A percentile compares a stretch with the other conserved stretches of the same genome.
Conservation (phyloP, 1,140 invertebrate genomes). For the Drosophila melanogaster region DNA sequence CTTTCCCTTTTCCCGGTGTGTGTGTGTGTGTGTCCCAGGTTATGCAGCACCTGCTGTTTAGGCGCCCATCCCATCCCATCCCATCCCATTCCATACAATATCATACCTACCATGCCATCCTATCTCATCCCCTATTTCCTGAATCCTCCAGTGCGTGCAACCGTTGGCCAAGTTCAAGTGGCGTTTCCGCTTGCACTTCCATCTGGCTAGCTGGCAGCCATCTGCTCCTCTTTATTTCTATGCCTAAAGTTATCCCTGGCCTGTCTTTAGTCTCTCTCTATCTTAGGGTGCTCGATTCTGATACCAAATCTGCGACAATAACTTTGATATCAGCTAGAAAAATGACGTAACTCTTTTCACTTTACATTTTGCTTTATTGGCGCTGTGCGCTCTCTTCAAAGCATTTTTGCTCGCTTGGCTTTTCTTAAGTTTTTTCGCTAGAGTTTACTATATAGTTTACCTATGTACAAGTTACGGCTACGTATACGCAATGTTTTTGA, state of each 20-base stretch:
- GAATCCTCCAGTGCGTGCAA: conserved; percentile 18
- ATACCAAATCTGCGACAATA: conserved; percentile 84
- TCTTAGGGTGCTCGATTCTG: conserved; percentile 76
- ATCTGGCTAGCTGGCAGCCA: conserved; percentile 22
- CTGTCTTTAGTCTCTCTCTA: neutral
- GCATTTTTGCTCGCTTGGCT: conserved; percentile 42
- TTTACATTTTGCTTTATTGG: conserved; percentile 66
- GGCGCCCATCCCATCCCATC: neutral
- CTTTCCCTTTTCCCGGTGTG: conserved; percentile 34
- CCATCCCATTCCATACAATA: too few species aligned
- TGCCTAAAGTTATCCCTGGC: neutral
- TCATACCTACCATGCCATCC: neutral
- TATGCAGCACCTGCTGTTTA: conserved; percentile 64
- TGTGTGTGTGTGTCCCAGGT: conserved; percentile 44
- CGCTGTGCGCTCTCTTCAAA: conserved; percentile 21
- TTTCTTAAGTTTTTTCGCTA: conserved; percentile 6
- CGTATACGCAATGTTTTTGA: conserved; percentile 19
- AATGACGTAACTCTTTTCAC: conserved; percentile 84
- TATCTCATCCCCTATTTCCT: conserved; percentile 1
- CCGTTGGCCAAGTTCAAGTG: conserved; percentile 71
- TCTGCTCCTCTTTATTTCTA: conserved; percentile 3
- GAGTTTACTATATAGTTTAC: conserved; percentile 13
- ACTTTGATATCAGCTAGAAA: conserved; percentile 85
- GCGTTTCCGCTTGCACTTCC: conserved; percentile 40
- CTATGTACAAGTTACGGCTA: conserved; percentile 51